Evolutionary conservation across 2,797 vertebrate genomes (phyloP).

Genomic region (Enteromius treurensis): DNA sequence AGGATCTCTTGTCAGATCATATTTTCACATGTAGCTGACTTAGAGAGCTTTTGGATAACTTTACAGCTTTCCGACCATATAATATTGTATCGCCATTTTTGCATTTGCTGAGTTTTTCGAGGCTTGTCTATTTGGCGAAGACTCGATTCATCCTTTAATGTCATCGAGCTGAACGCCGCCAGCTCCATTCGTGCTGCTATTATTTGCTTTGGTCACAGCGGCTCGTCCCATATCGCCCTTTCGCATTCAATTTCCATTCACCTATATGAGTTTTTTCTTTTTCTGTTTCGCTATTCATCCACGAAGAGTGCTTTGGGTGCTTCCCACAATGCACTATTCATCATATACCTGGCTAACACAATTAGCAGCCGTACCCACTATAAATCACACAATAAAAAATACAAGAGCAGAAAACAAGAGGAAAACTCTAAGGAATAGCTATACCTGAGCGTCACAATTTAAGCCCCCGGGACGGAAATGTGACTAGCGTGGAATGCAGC

Average conservation of each 20-base stretch:
- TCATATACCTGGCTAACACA: conserved; percentile 54
- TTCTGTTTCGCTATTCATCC: conserved; percentile 42
- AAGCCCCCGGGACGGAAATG: conserved; percentile 8
- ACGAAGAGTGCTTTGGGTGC: conserved; percentile 43
- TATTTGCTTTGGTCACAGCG: conserved; percentile 38
- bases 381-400: conserved; percentile 57
- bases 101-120: not conserved
- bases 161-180: conserved; percentile 5
- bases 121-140: conserved; percentile 15
- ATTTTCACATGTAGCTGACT: conserved; percentile 2
- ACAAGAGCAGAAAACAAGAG: conserved; percentile 42
- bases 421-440: conserved; percentile 45
- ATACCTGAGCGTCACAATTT: conserved; percentile 4
- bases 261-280: conserved; percentile 42
- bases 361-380: conserved; percentile 49
- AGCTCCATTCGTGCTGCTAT: conserved; percentile 21
- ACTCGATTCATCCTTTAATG: conserved; percentile 19
- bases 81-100: not conserved
- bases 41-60: not conserved
- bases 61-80: not conserved
- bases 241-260: conserved; percentile 43
- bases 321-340: conserved; percentile 59
- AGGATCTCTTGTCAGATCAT: conserved; percentile 38
- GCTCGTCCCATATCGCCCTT: conserved; percentile 27
- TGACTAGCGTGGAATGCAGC: conserved; percentile 67